Evolutionary conservation across 2,797 vertebrate species (phyloP).

Genomic region (Acanthornis magna): DNA sequence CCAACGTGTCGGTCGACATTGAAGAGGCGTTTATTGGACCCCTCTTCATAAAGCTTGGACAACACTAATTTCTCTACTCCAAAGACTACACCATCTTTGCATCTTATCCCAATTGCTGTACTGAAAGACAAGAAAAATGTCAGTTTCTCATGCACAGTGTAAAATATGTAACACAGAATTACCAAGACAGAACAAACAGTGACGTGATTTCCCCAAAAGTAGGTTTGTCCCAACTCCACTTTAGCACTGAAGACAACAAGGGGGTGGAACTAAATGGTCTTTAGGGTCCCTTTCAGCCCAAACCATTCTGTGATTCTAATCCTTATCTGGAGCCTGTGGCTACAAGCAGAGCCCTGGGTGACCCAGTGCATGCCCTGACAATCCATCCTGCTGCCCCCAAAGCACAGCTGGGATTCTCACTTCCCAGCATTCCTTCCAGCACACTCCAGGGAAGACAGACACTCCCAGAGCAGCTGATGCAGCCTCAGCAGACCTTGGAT

Average conservation of each 20-base stretch:
- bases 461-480: background rate
- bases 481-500: background rate
- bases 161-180: background rate
- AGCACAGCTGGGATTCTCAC: background rate
- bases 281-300: background rate
- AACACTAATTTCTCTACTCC: conserved; percentile 96
- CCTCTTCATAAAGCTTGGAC: conserved; percentile 97
- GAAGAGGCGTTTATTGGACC: conserved; percentile 98
- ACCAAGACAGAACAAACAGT: rapidly evolving
- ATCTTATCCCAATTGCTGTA: conserved; percentile 94
- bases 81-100: conserved; percentile 96
- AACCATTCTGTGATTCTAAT: background rate
- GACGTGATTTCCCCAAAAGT: rapidly evolving
- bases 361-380: background rate
- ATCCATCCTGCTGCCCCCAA: rapidly evolving
- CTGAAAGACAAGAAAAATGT: conserved; percentile 70
- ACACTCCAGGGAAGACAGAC: background rate
- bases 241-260: background rate
- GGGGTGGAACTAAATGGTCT: background rate
- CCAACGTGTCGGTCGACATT: conserved; percentile 96
- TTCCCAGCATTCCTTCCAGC: too few relatives aligned
- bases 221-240: background rate
- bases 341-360: background rate
- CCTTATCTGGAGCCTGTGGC: background rate
- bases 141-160: background rate